Conservation (phyloP, 35 echinoderm and acorn worm genomes). For the Lytechinus pictus region DNA sequence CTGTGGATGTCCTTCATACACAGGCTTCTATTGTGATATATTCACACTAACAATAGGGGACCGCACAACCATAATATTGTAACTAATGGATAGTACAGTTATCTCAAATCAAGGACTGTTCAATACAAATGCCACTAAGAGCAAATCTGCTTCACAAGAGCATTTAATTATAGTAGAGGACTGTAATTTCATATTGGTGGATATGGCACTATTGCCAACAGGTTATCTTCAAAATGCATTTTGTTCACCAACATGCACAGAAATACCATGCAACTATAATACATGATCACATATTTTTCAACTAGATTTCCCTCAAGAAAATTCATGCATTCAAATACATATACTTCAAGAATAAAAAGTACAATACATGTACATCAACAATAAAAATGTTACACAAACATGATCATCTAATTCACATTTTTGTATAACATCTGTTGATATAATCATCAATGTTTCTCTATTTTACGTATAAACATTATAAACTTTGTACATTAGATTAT, state of each 20-base stretch:
- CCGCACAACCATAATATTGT: neutral
- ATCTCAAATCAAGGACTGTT: neutral
- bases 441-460: conserved; percentile 8
- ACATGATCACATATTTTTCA: conserved; percentile 1
- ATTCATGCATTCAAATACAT: neutral
- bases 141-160: neutral
- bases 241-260: neutral
- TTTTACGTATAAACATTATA: conserved; percentile 54
- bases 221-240: neutral
- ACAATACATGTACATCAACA: conserved; percentile 12
- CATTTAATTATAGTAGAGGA: neutral
- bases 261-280: neutral
- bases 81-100: neutral
- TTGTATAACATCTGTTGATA: conserved; percentile 17
- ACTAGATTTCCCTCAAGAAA: neutral
- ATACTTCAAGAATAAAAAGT: neutral
- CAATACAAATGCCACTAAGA: neutral
- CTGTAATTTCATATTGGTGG: neutral
- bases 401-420: conserved; percentile 9
- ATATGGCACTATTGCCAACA: neutral
- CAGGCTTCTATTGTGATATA: neutral
- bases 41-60: neutral
- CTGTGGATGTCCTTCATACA: neutral
- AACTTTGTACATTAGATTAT: conserved; percentile 40
- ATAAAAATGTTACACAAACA: neutral